These are phyloP conservation scores for Fratercula arctica DNA, from an alignment of 2,797 vertebrate species.

Conservation along the genomic window DNA sequence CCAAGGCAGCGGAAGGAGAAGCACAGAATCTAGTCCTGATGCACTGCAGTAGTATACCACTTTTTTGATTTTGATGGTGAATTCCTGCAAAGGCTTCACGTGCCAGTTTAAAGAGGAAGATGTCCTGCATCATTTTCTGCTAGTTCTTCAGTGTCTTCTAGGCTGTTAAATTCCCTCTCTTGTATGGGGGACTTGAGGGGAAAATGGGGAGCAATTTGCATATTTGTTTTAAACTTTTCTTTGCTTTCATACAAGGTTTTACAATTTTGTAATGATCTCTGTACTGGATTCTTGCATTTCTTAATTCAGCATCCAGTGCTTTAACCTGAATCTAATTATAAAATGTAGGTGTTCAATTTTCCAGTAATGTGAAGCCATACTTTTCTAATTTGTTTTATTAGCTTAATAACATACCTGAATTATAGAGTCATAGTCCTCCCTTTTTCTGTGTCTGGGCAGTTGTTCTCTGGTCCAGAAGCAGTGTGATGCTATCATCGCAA, in stretches of 20 bases:
- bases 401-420: background rate
- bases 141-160: background rate
- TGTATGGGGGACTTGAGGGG: background rate
- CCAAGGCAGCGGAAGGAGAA: background rate
- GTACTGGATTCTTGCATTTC: background rate
- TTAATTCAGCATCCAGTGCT: background rate
- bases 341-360: background rate
- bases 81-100: background rate
- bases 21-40: background rate
- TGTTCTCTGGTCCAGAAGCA: background rate
- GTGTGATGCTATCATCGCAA: background rate
- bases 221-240: background rate
- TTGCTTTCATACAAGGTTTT: background rate
- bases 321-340: background rate
- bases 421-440: background rate
- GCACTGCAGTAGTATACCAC: background rate
- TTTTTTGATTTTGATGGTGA: background rate
- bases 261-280: background rate
- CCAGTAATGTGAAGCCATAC: background rate
- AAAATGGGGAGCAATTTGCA: background rate
- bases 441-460: background rate
- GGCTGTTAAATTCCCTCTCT: background rate
- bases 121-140: background rate
- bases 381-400: slow-evolving; percentile 10
- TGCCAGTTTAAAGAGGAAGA: background rate